Evolutionary conservation across 2,113 vertebrate species (phyloP).

Genomic region (Capreolus pygargus): DNA sequence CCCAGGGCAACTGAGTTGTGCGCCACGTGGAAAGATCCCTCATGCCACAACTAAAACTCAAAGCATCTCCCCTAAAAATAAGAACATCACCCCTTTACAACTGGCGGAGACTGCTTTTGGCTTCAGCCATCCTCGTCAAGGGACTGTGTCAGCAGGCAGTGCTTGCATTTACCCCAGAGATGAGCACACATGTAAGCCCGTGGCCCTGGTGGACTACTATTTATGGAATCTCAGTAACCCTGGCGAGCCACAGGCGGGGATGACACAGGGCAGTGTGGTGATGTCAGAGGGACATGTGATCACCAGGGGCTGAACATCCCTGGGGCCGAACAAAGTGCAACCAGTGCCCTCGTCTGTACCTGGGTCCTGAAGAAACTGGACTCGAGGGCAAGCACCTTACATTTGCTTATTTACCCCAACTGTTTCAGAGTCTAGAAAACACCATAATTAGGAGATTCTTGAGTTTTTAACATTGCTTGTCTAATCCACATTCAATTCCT

Average conservation of each 20-base stretch:
- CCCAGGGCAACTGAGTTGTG: background rate
- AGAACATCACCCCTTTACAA: background rate
- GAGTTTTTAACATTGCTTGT: background rate
- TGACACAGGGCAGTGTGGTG: accelerated
- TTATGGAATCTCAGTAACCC: background rate
- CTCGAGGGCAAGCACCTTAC: too few species aligned
- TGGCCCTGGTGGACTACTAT: accelerated
- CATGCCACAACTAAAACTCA: background rate
- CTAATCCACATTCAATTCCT: background rate
- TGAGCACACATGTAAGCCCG: accelerated
- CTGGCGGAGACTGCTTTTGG: background rate
- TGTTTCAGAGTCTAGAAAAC: background rate
- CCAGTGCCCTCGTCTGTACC: background rate
- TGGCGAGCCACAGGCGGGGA: accelerated
- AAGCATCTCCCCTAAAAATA: background rate
- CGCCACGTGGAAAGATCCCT: background rate
- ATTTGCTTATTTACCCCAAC: background rate
- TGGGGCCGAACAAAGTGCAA: background rate
- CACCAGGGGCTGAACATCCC: background rate
- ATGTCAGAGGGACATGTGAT: background rate
- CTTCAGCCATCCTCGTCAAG: background rate
- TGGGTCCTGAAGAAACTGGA: background rate
- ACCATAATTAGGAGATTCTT: background rate
- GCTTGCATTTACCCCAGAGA: background rate
- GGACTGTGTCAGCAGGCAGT: background rate